A percentile compares a stretch with the other conserved stretches of the same genome.
These are phyloP conservation scores for Hippocampus abdominalis DNA, from an alignment of 2,113 vertebrate species.

Conservation along the genomic window DNA sequence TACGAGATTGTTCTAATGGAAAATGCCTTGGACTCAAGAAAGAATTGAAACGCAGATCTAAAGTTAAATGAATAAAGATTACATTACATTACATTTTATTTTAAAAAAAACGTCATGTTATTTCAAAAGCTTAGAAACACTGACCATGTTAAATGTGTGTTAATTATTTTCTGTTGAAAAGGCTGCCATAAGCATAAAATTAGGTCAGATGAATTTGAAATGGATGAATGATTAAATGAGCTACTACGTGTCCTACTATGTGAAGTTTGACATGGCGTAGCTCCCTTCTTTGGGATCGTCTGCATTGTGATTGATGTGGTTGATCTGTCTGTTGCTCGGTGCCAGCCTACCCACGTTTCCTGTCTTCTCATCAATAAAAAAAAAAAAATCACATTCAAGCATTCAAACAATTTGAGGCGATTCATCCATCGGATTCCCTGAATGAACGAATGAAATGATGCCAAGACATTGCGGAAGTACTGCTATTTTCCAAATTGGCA, in stretches of 20 bases:
- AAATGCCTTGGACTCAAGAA: too few relatives aligned
- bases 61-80: too few relatives aligned
- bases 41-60: too few relatives aligned
- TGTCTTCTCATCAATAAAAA: conserved; percentile 28
- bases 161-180: too few relatives aligned
- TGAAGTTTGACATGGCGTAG: conserved; percentile 55
- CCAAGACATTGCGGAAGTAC: not conserved
- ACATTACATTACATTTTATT: too few relatives aligned
- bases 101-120: too few relatives aligned
- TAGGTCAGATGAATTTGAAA: too few relatives aligned
- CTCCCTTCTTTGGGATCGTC: conserved; percentile 10
- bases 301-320: conserved; percentile 38
- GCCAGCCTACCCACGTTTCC: not conserved
- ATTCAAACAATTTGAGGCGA: conserved; percentile 22
- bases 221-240: conserved; percentile 8
- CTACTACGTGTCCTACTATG: conserved; percentile 65
- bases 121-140: too few relatives aligned
- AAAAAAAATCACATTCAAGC: conserved; percentile 49
- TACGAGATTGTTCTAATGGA: too few relatives aligned
- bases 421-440: not conserved
- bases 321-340: conserved; percentile 18
- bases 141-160: too few relatives aligned
- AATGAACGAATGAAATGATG: not conserved
- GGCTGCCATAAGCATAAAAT: too few relatives aligned
- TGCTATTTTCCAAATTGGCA: not conserved